Conservation (phyloP, 2,113 vertebrate species). For the Chauna torquata region DNA sequence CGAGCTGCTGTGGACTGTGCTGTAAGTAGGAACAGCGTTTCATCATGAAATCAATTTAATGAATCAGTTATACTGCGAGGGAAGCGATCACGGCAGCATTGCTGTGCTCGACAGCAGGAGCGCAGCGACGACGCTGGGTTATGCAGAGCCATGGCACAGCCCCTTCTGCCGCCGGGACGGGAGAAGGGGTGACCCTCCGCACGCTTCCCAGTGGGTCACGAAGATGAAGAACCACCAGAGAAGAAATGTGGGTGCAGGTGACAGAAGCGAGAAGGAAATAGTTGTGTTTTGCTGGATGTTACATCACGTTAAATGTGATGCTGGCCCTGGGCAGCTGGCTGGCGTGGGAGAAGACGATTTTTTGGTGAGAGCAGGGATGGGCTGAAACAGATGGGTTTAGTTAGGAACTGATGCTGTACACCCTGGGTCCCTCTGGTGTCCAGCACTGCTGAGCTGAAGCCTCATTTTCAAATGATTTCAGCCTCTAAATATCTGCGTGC, state of each 20-base stretch:
- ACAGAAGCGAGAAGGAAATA: not conserved
- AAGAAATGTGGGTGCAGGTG: not conserved
- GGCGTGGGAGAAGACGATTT: not conserved
- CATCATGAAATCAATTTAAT: slow-evolving; percentile 40
- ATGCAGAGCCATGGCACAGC: not conserved
- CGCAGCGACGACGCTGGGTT: not conserved
- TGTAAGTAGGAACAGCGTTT: not conserved
- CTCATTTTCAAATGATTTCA: not conserved
- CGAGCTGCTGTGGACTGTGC: not conserved
- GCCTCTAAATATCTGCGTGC: not conserved
- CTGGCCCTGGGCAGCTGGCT: not conserved
- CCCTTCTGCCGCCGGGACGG: too few relatives aligned
- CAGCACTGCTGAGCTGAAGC: not conserved
- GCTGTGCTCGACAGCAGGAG: not conserved
- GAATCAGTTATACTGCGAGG: not conserved
- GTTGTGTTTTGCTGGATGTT: not conserved
- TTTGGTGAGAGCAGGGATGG: not conserved
- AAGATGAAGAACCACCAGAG: not conserved
- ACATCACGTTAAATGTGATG: not conserved
- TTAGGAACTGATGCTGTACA: not conserved
- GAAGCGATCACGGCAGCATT: slow-evolving; percentile 10
- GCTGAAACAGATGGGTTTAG: not conserved
- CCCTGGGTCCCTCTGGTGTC: not conserved
- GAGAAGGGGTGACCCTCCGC: not conserved
- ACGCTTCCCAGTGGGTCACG: not conserved